phyloP scores from a whole-genome alignment of 2,113 vertebrate genomes.

The Epinephelus lanceolatus region DNA sequence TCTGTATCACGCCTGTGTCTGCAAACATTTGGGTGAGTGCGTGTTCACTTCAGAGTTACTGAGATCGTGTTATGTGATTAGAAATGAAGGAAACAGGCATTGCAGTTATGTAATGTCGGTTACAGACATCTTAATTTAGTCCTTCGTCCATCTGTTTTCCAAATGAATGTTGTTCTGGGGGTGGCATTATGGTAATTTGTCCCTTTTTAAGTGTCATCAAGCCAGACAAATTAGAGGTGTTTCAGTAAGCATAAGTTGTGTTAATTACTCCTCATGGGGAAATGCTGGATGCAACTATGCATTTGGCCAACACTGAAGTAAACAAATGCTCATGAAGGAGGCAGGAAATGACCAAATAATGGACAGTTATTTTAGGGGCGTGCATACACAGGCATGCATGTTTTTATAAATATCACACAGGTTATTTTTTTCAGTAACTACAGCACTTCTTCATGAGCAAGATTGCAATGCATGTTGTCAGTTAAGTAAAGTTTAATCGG shows the following conservation, averaged over 20 bases:
- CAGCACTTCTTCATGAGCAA: neutral
- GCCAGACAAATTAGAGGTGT: conserved; percentile 1
- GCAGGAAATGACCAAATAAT: conserved; percentile 7
- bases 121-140: conserved; percentile 1
- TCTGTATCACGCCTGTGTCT: conserved; percentile 88
- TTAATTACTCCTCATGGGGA: conserved; percentile 4
- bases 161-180: neutral
- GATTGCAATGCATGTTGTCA: neutral
- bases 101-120: neutral
- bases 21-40: conserved; percentile 90
- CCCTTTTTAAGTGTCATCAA: neutral
- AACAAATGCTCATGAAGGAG: conserved; percentile 4
- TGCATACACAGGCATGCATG: neutral
- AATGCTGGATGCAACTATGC: neutral
- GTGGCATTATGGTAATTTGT: neutral
- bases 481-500: neutral
- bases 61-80: neutral
- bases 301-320: neutral
- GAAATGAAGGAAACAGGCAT: neutral
- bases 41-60: neutral
- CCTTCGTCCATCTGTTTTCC: neutral
- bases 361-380: neutral
- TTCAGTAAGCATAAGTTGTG: conserved; percentile 4
- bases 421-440: neutral
- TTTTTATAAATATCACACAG: neutral